A percentile compares a stretch with the other conserved stretches of the same genome.
Evolutionary conservation across 2,888 invertebrate genomes (phyloP).

Genomic region (Microplitis manilae): DNA sequence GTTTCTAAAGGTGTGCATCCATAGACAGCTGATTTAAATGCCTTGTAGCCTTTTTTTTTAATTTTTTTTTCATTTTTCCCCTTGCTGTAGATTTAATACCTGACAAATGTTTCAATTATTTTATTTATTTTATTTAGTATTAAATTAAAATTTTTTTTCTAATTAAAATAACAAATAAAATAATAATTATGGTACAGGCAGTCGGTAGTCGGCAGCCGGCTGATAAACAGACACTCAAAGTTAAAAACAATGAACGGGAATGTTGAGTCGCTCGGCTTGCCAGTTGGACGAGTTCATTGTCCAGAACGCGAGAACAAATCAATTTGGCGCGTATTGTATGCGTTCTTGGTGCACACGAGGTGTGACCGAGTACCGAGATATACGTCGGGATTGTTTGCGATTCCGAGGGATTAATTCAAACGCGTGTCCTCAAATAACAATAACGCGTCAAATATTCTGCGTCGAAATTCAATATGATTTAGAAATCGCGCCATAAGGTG

Average conservation of each 20-base stretch:
- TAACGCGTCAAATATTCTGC: slow-evolving; percentile 47
- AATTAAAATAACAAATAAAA: no score
- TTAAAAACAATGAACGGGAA: background rate
- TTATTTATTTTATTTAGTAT: background rate
- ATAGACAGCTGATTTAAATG: background rate
- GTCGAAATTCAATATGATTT: slow-evolving; percentile 63
- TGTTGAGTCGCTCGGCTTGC: background rate
- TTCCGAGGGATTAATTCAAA: slow-evolving; percentile 61
- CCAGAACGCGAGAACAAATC: slow-evolving; percentile 5
- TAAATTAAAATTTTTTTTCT: no score
- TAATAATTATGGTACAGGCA: no score
- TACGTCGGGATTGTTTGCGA: slow-evolving; percentile 57
- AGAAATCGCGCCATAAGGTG: slow-evolving; percentile 65
- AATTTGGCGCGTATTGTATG: slow-evolving; percentile 6
- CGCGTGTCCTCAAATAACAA: slow-evolving; percentile 41
- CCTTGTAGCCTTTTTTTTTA: background rate
- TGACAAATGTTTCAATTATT: background rate
- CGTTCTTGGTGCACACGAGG: slow-evolving; percentile 16
- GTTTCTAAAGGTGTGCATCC: background rate
- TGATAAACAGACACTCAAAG: no score
- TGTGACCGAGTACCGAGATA: slow-evolving; percentile 27
- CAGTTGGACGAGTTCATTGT: slow-evolving; percentile 17
- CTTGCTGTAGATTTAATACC: background rate
- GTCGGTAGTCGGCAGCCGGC: no score
- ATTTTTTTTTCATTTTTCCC: background rate